Evolutionary conservation across 2,797 vertebrate species (phyloP).

Genomic region (Chloroceryle inda): DNA sequence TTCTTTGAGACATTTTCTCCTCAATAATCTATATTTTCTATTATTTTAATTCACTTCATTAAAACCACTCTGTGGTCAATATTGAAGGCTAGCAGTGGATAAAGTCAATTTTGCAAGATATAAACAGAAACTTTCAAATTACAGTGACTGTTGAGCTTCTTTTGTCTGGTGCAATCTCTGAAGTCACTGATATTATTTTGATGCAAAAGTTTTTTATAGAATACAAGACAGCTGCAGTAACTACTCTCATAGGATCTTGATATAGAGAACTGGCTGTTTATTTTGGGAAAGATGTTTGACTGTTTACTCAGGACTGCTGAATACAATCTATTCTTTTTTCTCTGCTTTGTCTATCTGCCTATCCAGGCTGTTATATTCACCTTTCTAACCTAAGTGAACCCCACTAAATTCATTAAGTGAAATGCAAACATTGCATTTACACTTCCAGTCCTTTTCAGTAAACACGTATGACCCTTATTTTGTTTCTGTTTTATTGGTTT

Average conservation of each 20-base stretch:
- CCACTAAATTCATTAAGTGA: not conserved
- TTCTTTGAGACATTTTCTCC: not conserved
- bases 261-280: not conserved
- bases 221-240: slow-evolving; percentile 13
- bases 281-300: not conserved
- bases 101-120: not conserved
- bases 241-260: not conserved
- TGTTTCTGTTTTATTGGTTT: not conserved
- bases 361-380: not conserved
- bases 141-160: not conserved
- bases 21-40: not conserved
- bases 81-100: not conserved
- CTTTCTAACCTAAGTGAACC: not conserved
- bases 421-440: not conserved
- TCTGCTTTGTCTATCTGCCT: not conserved
- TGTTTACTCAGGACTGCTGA: not conserved
- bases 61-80: not conserved
- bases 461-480: not conserved
- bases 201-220: slow-evolving; percentile 4
- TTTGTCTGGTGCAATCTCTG: not conserved
- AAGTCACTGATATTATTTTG: not conserved
- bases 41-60: not conserved
- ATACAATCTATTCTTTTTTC: not conserved
- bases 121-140: not conserved
- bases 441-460: not conserved